Base-by-base conservation (phyloP, 37 sponge, comb jelly and placozoan species). In the Tethya wilhelma region DNA sequence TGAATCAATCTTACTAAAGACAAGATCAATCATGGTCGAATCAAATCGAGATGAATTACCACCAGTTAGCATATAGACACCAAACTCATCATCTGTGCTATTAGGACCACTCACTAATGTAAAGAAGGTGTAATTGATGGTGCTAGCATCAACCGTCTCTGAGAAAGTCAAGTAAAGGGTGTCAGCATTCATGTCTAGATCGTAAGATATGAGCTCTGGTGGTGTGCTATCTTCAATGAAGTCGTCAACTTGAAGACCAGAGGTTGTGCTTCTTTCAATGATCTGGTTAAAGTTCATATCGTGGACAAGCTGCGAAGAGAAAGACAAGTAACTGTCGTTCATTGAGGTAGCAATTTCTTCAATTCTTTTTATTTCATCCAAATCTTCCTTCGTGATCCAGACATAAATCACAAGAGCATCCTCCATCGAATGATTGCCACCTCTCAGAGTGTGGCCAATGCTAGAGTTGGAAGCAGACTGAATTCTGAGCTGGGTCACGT, bases 281-380 rank as follows among this genome's bases (percentile, higher is more conserved):
- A 90, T 77, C 0, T 53, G 14, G 39, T 90, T 90, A 44, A 69
- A 73, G 67, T 93, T 96, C 94, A 96, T 96, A 67, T 96, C 97
- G 12, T 68, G 74, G 19, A 96, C 81, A 39, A 93, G 77, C 4
- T 42, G 32, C 28, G 72, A 23, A 11, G 72, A 31, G 44, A 84
- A 85, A 14, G 93, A 93, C 12, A 96, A 59, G 72, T 79, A 96
- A 31, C 85, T 87, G 46, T 93, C 65, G 38, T 80, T 82, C 0
- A 56, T 5, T 23, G 78, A 90, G 5, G 93, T 93, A 11, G 91
- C 91, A 19, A 96, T 90, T 19, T 84, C 82, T 44, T 85, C 87
- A 37, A 96, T 83, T 26, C 97, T 75, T 59, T 96, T 96, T 33
- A 96, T 84, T 71, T 93, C 97, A 82, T 96, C 89, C 41, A 90